Percentiles rank a stretch among this genome's conserved stretches.
Conservation (phyloP, 2,797 vertebrate genomes). For the Linurgus olivaceus region DNA sequence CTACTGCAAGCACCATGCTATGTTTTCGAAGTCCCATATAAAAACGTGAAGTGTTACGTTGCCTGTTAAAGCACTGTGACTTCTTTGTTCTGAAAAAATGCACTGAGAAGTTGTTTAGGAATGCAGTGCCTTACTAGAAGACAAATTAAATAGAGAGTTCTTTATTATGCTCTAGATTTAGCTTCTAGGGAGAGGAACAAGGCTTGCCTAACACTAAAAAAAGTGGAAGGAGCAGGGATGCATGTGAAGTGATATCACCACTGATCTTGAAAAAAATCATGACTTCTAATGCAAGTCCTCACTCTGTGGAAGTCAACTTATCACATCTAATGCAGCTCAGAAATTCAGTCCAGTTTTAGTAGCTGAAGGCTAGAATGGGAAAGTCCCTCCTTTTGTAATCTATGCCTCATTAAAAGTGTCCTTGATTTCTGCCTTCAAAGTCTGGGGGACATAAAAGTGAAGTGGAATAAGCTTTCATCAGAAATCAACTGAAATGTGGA, state of each 20-base stretch:
- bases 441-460: not conserved
- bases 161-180: not conserved
- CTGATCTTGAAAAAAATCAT: not conserved
- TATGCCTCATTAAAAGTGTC: not conserved
- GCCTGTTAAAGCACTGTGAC: not conserved
- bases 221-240: not conserved
- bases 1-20: not conserved
- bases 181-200: not conserved
- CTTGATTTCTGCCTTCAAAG: slow-evolving; percentile 5
- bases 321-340: not conserved
- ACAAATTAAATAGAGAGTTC: not conserved
- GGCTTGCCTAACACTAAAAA: not conserved
- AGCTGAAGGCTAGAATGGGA: not conserved
- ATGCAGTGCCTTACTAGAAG: not conserved
- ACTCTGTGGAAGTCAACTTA: not conserved
- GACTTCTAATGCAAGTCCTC: not conserved
- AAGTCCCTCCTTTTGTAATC: not conserved
- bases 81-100: not conserved
- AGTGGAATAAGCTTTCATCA: not conserved
- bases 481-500: not conserved
- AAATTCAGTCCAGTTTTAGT: slow-evolving; percentile 33
- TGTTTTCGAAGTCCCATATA: slow-evolving; percentile 28
- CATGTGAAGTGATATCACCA: not conserved
- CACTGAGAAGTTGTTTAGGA: not conserved
- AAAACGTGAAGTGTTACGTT: not conserved